Evolutionary conservation across 1,140 invertebrate genomes (phyloP), one percentile per base, ranked within the genome.

Genomic region (Periplaneta americana): DNA sequence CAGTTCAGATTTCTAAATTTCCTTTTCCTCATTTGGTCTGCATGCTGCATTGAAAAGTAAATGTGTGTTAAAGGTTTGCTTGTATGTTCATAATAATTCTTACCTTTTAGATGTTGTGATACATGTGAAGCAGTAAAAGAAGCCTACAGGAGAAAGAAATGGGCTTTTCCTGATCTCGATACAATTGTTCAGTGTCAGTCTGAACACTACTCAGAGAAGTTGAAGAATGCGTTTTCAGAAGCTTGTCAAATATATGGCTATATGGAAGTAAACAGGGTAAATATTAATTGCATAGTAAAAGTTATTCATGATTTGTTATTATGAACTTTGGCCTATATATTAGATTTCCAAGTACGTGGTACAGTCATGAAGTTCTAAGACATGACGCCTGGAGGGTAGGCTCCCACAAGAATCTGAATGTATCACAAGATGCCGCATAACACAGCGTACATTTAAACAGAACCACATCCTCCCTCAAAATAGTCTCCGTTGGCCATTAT

Each of bases 191-290:
- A 99, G 88, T 99, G 98, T 88, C 94, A 96, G 88, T 92, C 95
- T 86, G 95, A 97, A 86, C 91, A 92, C 37, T 93, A 92, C 81
- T 87, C 91, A 75, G 92, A 94, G 84, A 93, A 93, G 87, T 88
- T 93, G 82, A 93, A 93, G 89, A 93, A 92, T 87, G 96, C 92
- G 84, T 96, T 96, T 84, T 95, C 91, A 83, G 95, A 97, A 90
- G 98, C 98, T 0, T 99, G 98, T 89, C 95, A 98, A 87, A 94
- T 99, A 81, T 98, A 95, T 92, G 98, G 98, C 1, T 95, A 95
- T 85, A 92, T 99, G 88, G 95, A 98, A 91, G 98, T 99, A 3
- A 99, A 98, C 86, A 92, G 98, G 89, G 97, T 96, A 88, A 89
- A 89, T 84, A n/a, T n/a, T 6, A 66, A 1, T 66, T 66, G 22